These are phyloP conservation scores for Scrobipalpa atriplicella DNA, from an alignment of 2,888 invertebrate species.

Conservation along the genomic window DNA sequence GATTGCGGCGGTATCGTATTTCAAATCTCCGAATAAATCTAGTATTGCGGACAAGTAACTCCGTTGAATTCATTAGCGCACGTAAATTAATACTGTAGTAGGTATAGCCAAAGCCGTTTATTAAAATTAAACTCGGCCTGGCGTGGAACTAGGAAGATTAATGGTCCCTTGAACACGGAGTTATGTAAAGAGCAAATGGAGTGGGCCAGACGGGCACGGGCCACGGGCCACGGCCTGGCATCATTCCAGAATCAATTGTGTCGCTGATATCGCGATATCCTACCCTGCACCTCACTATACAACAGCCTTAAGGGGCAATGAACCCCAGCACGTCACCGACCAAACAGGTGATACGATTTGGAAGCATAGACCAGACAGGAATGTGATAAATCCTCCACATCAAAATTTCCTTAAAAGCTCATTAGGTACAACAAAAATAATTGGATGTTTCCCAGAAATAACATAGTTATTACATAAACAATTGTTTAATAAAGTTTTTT, in stretches of 20 bases:
- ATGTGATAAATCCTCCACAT: neutral
- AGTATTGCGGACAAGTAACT: conserved; percentile 53
- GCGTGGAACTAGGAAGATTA: conserved; percentile 81
- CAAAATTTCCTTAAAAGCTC: neutral
- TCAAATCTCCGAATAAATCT: conserved; percentile 52
- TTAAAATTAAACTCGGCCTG: conserved; percentile 80
- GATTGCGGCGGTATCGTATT: conserved; percentile 41
- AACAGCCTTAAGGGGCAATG: conserved; percentile 14
- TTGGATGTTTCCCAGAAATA: neutral
- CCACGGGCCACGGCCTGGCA: conserved; percentile 59
- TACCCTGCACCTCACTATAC: conserved; percentile 4
- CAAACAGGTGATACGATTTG: neutral
- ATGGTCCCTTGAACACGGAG: conserved; percentile 80
- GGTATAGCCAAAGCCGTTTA: conserved; percentile 71
- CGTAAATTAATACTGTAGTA: conserved; percentile 73
- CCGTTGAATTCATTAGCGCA: conserved; percentile 63
- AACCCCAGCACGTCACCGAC: neutral
- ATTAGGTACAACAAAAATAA: neutral
- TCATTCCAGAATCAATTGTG: conserved; percentile 80
- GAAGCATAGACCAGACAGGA: neutral
- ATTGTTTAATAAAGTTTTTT: conserved; percentile 27
- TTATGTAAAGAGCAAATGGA: conserved; percentile 81
- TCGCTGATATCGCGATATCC: conserved; percentile 62
- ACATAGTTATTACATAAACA: conserved; percentile 18
- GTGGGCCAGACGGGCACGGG: conserved; percentile 63